Percentiles rank a stretch among this genome's conserved stretches.
These are phyloP conservation scores for Ambastaia sidthimunki DNA, from an alignment of 2,797 vertebrate genomes.

Conservation along the genomic window DNA sequence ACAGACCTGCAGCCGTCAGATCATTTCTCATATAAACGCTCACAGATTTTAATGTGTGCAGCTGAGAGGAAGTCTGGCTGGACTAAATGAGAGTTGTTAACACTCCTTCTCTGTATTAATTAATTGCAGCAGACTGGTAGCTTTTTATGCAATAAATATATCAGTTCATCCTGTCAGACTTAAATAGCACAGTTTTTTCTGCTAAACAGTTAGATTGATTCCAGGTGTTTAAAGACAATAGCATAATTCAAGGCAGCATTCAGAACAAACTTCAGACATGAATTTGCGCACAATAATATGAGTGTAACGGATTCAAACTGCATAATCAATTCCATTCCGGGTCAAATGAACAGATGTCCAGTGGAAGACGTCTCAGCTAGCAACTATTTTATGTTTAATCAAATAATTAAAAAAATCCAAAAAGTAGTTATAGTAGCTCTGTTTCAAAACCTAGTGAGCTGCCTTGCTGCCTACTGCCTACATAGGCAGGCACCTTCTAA, in stretches of 20 bases:
- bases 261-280: constrained; percentile 3
- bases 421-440: not conserved
- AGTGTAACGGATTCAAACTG: not conserved
- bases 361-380: constrained; percentile 12
- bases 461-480: not conserved
- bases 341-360: constrained; percentile 29
- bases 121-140: constrained; percentile 13
- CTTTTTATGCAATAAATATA: constrained; percentile 9
- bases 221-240: constrained; percentile 43
- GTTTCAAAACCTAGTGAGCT: not conserved
- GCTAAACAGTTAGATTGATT: not conserved
- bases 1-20: constrained; percentile 22
- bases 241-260: constrained; percentile 30
- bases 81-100: constrained; percentile 12
- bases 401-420: not conserved
- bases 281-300: not conserved
- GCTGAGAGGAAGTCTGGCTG: constrained; percentile 42
- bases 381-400: constrained; percentile 8
- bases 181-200: not conserved
- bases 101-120: constrained; percentile 21
- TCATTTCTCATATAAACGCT: constrained; percentile 10
- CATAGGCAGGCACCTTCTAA: not conserved
- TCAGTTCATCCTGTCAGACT: not conserved
- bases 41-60: not conserved
- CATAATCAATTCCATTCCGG: not conserved